Evolutionary conservation across 2,888 invertebrate genomes (phyloP), one percentile per base, ranked within the genome.

Genomic region (Megaustenia siamemsis): DNA sequence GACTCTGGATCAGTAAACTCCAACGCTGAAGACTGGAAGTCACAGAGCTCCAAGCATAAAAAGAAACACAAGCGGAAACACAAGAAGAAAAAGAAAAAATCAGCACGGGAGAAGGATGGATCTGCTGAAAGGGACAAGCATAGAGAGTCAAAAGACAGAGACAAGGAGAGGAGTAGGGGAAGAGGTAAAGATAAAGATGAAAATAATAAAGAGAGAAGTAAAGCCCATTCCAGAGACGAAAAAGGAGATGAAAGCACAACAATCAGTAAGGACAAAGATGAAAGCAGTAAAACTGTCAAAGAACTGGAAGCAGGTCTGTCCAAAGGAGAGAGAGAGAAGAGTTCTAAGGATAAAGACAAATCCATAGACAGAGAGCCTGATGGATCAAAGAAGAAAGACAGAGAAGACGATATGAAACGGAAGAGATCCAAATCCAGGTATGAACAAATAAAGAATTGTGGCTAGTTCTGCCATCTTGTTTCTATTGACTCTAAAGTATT

Each of bases 1-100:
- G 90, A 86, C 43, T 90, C 91, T 15, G 92, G 91, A 0, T 91
- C 92, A 40, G 78, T 91, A 18, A 45, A 73, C 40, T 84, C 84
- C n/a, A 68, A 60, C 43, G 15, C 43, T 4, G 78, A 73, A 40
- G 78, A 75, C 35, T 75, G 43, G 63, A 60, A 78, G n/a, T 32
- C 56, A 12, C 79, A 78, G 35, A 35, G 56, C 18, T 78, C 78
- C 43, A 84, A 84, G 32, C 73, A 75, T 28, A 84, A 80, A 28
- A 84, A 80, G 35, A 84, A 84, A 43, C 79, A 80, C 43, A 84
- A 80, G 49, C 80, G 63, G n/a, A 84, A 75, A 38, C 79, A 80
- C 66, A 84, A 80, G 75, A 84, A 80, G 40, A 84, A 80, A 66
- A 84, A 63, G 53, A 84, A 80, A 40, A 84, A 84, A 45, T 68